A percentile compares a stretch with the other conserved stretches of the same genome.
phyloP scores from a whole-genome alignment of 2,888 invertebrate species.

The Epirrita christyi region DNA sequence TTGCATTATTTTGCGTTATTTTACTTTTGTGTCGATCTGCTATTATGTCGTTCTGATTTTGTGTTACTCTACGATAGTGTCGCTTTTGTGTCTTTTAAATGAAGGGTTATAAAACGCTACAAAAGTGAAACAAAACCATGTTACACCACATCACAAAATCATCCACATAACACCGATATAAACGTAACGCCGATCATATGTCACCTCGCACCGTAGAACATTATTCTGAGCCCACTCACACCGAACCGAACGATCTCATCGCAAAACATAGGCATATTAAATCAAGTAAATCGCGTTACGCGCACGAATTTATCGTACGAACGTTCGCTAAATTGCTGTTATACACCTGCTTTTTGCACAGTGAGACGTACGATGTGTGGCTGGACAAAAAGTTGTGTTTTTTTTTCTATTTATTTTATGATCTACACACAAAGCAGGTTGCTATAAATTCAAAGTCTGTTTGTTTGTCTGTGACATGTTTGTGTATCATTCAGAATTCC shows the following conservation, averaged over 20 bases:
- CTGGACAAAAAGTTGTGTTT: background rate
- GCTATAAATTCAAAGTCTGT: no score
- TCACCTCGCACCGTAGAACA: background rate
- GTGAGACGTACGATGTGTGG: slow-evolving; percentile 23
- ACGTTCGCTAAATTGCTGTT: slow-evolving; percentile 44
- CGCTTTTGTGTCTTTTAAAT: no score
- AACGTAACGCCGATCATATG: slow-evolving; percentile 15
- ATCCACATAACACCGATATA: slow-evolving; percentile 3
- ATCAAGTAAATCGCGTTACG: slow-evolving; percentile 51
- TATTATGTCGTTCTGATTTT: no score
- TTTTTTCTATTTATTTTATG: background rate
- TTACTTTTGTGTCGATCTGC: no score
- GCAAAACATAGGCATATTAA: slow-evolving; percentile 46
- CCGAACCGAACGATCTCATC: slow-evolving; percentile 35
- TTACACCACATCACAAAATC: slow-evolving; percentile 11
- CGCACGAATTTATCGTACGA: slow-evolving; percentile 45
- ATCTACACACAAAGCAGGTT: no score
- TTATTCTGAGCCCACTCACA: slow-evolving; percentile 29
- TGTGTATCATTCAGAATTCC: no score
- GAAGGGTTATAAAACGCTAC: no score
- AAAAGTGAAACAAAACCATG: no score
- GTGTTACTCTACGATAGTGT: no score
- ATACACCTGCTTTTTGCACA: slow-evolving; percentile 43
- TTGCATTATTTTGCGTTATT: no score
- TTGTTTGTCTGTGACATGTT: no score